phyloP scores from a whole-genome alignment of 53 echinoderm and acorn worm genomes.

The Paracentrotus lividus region DNA sequence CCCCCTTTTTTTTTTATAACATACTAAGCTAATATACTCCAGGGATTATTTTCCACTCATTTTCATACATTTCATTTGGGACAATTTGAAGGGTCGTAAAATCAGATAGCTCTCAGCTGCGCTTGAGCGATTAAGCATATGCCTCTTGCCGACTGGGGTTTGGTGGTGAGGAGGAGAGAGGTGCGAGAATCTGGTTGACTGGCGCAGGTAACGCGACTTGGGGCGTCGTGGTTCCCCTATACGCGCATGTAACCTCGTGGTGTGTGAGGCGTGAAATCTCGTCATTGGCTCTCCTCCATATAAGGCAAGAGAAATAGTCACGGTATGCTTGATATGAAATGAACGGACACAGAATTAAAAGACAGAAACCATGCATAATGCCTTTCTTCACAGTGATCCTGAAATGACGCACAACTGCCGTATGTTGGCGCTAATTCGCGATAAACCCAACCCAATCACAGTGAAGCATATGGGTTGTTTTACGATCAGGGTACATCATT shows the following conservation, averaged over 20 bases:
- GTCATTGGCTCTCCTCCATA: background rate
- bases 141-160: conserved; percentile 39
- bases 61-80: conserved; percentile 64
- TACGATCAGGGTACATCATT: too few relatives aligned
- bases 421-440: background rate
- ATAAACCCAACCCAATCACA: background rate
- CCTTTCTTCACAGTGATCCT: background rate
- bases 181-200: background rate
- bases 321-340: background rate
- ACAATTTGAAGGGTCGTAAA: conserved; percentile 58
- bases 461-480: too few relatives aligned
- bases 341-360: too few relatives aligned
- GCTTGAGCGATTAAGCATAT: conserved; percentile 63
- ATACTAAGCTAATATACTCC: background rate
- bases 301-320: background rate
- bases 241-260: conserved; percentile 9
- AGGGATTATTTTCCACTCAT: conserved; percentile 65
- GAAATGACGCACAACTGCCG: background rate
- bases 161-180: background rate
- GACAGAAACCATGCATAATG: background rate
- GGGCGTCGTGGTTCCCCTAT: conserved; percentile 38
- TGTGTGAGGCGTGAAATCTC: conserved; percentile 48
- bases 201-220: conserved; percentile 41
- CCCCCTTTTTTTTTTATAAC: too few relatives aligned
- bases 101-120: conserved; percentile 44